Percentiles rank a stretch among this genome's conserved stretches.
phyloP scores from a whole-genome alignment of 2,113 vertebrate genomes.

The Bufo gargarizans region DNA sequence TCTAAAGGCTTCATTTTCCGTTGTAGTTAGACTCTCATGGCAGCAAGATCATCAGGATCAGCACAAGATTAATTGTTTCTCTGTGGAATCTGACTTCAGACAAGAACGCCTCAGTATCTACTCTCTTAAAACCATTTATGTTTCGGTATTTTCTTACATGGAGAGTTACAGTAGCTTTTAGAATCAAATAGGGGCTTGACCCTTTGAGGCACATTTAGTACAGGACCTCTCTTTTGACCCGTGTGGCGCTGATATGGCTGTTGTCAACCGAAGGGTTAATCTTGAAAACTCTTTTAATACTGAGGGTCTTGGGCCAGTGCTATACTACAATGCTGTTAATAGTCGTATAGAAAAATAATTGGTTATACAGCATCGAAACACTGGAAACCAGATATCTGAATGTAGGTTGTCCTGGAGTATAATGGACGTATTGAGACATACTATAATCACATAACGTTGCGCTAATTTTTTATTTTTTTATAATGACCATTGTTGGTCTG shows the following conservation, averaged over 20 bases:
- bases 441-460: no score
- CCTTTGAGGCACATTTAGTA: conserved; percentile 2
- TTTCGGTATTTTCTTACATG: conserved; percentile 47
- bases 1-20: conserved; percentile 40
- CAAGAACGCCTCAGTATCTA: conserved; percentile 27
- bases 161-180: conserved; percentile 51
- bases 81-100: conserved; percentile 45
- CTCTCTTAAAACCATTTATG: conserved; percentile 43
- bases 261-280: background rate
- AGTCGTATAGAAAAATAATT: background rate
- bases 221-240: background rate
- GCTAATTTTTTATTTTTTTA: no score
- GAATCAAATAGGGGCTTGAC: conserved; percentile 7
- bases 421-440: no score
- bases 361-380: background rate
- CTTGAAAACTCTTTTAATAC: background rate
- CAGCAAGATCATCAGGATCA: conserved; percentile 33
- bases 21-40: conserved; percentile 33
- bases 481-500: no score
- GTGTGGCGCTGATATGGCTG: background rate
- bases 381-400: background rate
- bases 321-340: background rate
- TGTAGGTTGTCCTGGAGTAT: no score
- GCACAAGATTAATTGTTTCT: conserved; percentile 53
- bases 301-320: background rate